Evolutionary conservation across 2,797 vertebrate genomes (phyloP).

Genomic region (Acanthiza pusilla): DNA sequence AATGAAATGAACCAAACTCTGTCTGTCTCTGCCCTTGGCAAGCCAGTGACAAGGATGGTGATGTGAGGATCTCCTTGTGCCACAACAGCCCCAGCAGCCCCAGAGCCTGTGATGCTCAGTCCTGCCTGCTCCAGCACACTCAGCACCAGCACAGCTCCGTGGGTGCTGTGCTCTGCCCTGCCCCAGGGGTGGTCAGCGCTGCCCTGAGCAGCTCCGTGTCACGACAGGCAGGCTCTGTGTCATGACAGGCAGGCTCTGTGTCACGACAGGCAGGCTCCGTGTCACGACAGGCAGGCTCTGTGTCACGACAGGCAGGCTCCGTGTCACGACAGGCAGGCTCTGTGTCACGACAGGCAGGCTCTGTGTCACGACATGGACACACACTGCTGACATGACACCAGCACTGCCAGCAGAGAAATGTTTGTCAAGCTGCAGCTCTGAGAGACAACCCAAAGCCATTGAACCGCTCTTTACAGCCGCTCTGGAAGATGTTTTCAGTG

Average conservation of each 20-base stretch:
- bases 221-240: background rate
- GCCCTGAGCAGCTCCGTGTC: background rate
- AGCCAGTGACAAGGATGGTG: accelerated
- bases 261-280: too few species aligned
- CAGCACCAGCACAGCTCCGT: accelerated
- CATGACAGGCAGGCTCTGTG: too few species aligned
- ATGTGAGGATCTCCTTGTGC: accelerated
- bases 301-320: background rate
- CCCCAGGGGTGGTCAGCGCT: background rate
- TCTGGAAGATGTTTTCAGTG: background rate
- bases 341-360: background rate
- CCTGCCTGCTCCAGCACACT: background rate
- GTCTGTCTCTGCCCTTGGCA: background rate
- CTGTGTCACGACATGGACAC: background rate
- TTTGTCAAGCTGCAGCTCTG: background rate
- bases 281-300: too few species aligned
- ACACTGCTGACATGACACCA: background rate
- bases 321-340: accelerated
- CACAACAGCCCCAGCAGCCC: background rate
- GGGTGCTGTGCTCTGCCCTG: background rate
- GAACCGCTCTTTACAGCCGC: background rate
- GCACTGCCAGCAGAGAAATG: background rate
- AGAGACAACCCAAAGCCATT: background rate
- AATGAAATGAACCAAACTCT: background rate
- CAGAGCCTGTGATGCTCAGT: accelerated